These are phyloP conservation scores for Hololepta plana DNA, from an alignment of 2,888 invertebrate genomes.

Conservation along the genomic window DNA sequence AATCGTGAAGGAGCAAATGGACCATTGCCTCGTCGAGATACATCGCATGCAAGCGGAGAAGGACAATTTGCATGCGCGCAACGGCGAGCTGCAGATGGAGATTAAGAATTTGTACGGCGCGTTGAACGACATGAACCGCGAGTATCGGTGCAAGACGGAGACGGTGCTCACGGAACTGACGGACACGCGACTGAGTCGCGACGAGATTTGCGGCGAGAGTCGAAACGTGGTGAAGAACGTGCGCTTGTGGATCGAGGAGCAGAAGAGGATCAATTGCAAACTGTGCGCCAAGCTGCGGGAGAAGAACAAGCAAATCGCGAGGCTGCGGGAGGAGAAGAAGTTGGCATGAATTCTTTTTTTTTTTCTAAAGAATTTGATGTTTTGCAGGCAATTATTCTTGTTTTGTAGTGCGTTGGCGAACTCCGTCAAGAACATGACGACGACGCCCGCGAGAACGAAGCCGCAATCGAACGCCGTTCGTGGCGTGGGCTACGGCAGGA, in stretches of 20 bases:
- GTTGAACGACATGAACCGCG: constrained; percentile 16
- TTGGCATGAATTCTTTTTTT: too few species aligned
- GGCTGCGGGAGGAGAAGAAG: too few species aligned
- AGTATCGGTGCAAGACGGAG: constrained; percentile 17
- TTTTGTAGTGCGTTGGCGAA: too few species aligned
- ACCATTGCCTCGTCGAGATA: constrained; percentile 16
- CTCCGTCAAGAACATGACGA: too few species aligned
- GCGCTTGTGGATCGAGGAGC: constrained; percentile 23
- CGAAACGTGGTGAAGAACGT: constrained; percentile 22
- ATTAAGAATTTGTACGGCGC: too few species aligned
- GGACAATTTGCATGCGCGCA: constrained; percentile 15
- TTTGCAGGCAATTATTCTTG: too few species aligned
- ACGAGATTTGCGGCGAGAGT: constrained; percentile 23
- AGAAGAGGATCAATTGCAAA: constrained; percentile 20
- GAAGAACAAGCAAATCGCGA: too few species aligned
- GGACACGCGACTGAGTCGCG: constrained; percentile 17
- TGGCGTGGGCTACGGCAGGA: too few species aligned
- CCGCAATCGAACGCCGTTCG: too few species aligned
- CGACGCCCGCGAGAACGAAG: too few species aligned
- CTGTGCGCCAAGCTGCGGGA: constrained; percentile 12
- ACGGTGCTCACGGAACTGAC: constrained; percentile 18
- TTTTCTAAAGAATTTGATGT: too few species aligned
- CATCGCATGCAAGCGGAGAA: constrained; percentile 17
- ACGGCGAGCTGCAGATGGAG: constrained; percentile 17
- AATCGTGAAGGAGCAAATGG: constrained; percentile 16